Percentiles rank a stretch among this genome's conserved stretches.
phyloP scores from a whole-genome alignment of 2,888 invertebrate genomes.

The Melangyna quadrimaculata region DNA sequence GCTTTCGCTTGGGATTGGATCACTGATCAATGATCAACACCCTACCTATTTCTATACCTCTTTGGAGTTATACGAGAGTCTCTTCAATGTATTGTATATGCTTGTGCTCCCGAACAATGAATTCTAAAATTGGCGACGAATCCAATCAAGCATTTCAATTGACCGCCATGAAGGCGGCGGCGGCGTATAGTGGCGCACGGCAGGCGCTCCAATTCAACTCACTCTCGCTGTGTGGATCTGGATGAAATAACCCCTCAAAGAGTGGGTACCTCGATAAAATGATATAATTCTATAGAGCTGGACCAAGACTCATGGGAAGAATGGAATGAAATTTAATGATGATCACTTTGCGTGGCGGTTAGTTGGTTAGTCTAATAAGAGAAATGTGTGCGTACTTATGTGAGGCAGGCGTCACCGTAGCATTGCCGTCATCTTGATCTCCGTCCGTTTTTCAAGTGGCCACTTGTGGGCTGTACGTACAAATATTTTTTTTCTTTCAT shows the following conservation, averaged over 20 bases:
- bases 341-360: constrained; percentile 64
- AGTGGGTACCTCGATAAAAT: constrained; percentile 53
- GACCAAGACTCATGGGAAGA: constrained; percentile 15
- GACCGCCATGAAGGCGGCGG: constrained; percentile 67
- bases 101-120: constrained; percentile 7
- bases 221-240: constrained; percentile 16
- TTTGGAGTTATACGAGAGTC: not conserved
- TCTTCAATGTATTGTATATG: not conserved
- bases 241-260: not conserved
- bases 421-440: constrained; percentile 9
- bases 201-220: constrained; percentile 59
- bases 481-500: not conserved
- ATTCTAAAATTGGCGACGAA: constrained; percentile 66
- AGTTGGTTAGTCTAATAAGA: constrained; percentile 45
- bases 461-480: constrained; percentile 50
- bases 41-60: too few relatives aligned
- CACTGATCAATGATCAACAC: constrained; percentile 20
- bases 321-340: constrained; percentile 31
- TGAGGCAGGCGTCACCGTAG: constrained; percentile 56
- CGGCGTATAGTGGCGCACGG: constrained; percentile 36
- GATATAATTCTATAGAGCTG: constrained; percentile 3
- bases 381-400: constrained; percentile 42
- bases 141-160: constrained; percentile 72
- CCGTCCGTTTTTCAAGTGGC: constrained; percentile 62
- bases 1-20: constrained; percentile 57